phyloP scores from a whole-genome alignment of 2,888 invertebrate species.

The Norana najaformis region DNA sequence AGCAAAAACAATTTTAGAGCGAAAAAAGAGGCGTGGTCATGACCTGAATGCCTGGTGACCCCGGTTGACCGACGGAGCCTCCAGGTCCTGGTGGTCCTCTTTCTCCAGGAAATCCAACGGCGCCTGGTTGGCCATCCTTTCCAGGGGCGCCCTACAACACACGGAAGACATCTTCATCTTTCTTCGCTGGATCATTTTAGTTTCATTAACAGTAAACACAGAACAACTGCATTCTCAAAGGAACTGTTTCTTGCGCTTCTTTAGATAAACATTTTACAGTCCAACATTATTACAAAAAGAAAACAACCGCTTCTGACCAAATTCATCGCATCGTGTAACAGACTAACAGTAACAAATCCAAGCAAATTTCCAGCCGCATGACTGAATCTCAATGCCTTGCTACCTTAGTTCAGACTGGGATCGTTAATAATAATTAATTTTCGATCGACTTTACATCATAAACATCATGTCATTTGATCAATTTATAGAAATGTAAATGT shows the following conservation, averaged over 20 bases:
- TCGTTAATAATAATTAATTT: too few relatives aligned
- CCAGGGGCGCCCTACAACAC: neutral
- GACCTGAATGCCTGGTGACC: neutral
- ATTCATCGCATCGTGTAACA: too few relatives aligned
- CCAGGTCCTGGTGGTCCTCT: constrained; percentile 14
- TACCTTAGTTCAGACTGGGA: too few relatives aligned
- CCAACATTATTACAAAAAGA: neutral
- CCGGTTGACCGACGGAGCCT: neutral
- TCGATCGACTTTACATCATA: too few relatives aligned
- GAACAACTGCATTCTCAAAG: too few relatives aligned
- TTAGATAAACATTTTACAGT: neutral
- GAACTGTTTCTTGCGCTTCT: too few relatives aligned
- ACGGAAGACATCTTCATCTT: neutral
- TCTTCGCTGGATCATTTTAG: neutral
- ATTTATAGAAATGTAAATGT: too few relatives aligned
- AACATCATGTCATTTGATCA: too few relatives aligned
- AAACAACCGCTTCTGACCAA: too few relatives aligned
- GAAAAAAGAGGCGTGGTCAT: neutral
- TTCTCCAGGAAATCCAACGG: constrained; percentile 1
- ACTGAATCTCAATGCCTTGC: too few relatives aligned
- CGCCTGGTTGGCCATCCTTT: neutral
- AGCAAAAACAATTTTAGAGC: neutral
- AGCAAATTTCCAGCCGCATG: too few relatives aligned
- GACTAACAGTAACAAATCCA: too few relatives aligned
- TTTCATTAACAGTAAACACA: neutral